phyloP scores from a whole-genome alignment of 2,797 vertebrate genomes.

The Neostethus bicornis region DNA sequence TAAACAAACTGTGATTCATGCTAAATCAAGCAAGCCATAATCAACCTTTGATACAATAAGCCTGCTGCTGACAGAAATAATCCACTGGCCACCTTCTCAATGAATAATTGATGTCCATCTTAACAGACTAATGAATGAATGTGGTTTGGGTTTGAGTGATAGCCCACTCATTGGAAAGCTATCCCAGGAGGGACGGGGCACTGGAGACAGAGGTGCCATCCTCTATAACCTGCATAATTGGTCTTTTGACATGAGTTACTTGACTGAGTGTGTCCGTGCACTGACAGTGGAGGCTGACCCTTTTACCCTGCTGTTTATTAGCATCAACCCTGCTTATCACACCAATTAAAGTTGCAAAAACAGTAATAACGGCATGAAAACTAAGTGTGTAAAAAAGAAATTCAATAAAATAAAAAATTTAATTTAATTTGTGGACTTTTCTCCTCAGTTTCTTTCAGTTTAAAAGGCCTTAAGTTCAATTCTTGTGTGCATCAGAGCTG shows the following conservation, averaged over 20 bases:
- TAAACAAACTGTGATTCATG: conserved; percentile 30
- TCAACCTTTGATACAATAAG: conserved; percentile 77
- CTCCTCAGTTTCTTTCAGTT: conserved; percentile 18
- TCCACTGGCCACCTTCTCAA: conserved; percentile 77
- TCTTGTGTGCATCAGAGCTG: conserved; percentile 63
- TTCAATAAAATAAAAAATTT: conserved; percentile 11
- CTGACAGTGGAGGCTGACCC: conserved; percentile 65
- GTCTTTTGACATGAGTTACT: conserved; percentile 82
- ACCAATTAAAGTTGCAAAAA: conserved; percentile 69
- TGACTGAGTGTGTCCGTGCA: conserved; percentile 70
- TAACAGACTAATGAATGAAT: conserved; percentile 83
- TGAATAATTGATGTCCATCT: conserved; percentile 83
- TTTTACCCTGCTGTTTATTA: conserved; percentile 76
- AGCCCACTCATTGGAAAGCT: conserved; percentile 74
- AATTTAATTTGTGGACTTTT: conserved; percentile 22
- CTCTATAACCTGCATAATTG: conserved; percentile 82
- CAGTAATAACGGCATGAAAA: conserved; percentile 51
- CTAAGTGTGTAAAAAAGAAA: conserved; percentile 55
- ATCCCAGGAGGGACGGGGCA: conserved; percentile 77
- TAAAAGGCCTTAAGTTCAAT: conserved; percentile 44
- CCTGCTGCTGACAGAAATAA: conserved; percentile 74
- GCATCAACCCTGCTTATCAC: conserved; percentile 71
- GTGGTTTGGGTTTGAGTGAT: conserved; percentile 81
- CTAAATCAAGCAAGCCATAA: conserved; percentile 65
- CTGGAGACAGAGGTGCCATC: conserved; percentile 80